These are phyloP conservation scores for Nephrocerus scutellatus DNA, from an alignment of 2,888 invertebrate genomes.

Conservation along the genomic window DNA sequence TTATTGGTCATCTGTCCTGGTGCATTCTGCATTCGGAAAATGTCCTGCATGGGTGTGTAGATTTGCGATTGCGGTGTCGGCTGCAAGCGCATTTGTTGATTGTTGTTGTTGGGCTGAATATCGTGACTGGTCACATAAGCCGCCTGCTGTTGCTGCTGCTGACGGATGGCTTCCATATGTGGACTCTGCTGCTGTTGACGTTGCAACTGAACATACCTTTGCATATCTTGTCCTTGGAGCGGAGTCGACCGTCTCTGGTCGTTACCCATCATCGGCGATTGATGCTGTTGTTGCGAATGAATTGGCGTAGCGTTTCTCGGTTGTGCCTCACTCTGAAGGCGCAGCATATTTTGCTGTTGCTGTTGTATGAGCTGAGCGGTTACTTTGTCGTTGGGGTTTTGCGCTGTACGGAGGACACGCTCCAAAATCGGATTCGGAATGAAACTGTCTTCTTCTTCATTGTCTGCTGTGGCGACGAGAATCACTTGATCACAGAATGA, in stretches of 20 bases:
- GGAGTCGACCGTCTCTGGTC: constrained; percentile 25
- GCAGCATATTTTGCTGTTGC: constrained; percentile 48
- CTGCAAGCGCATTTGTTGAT: constrained; percentile 27
- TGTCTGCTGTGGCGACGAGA: constrained; percentile 85
- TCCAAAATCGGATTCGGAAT: constrained; percentile 87
- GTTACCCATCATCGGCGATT: constrained; percentile 35
- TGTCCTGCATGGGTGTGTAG: constrained; percentile 38
- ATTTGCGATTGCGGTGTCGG: constrained; percentile 37
- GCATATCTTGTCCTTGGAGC: constrained; percentile 34
- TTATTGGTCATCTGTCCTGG: constrained; percentile 32
- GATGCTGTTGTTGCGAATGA: constrained; percentile 23
- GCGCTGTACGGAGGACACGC: constrained; percentile 73
- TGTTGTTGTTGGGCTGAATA: constrained; percentile 17
- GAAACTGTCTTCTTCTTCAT: constrained; percentile 83
- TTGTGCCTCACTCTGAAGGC: constrained; percentile 47
- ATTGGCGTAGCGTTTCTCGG: constrained; percentile 34
- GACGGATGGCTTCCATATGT: constrained; percentile 32
- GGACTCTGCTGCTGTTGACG: constrained; percentile 28
- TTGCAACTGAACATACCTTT: constrained; percentile 42
- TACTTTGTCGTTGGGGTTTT: constrained; percentile 52
- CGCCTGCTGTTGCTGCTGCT: constrained; percentile 22
- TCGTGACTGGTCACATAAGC: constrained; percentile 7
- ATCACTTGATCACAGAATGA: constrained; percentile 94
- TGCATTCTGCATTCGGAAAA: constrained; percentile 38
- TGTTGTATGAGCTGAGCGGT: constrained; percentile 53